phyloP scores from a whole-genome alignment of 2,888 invertebrate genomes.

The Patella caerulea region DNA sequence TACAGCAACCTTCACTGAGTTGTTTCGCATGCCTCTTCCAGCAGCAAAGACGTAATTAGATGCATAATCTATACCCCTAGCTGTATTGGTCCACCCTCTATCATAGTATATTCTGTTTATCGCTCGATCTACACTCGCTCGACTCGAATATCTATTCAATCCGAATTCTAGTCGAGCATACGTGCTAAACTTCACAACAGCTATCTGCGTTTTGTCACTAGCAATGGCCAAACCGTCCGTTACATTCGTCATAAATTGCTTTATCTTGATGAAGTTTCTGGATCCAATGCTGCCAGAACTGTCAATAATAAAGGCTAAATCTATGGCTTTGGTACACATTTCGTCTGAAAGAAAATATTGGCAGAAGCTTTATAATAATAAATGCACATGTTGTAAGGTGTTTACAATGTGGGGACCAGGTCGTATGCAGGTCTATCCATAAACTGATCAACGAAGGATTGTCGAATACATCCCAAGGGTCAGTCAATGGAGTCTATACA shows the following conservation, averaged over 20 bases:
- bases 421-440: no score
- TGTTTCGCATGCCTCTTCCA: not conserved
- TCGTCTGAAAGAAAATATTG: no score
- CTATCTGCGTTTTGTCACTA: conserved; percentile 13
- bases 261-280: conserved; percentile 12
- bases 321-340: conserved; percentile 11
- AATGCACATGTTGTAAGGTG: no score
- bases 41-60: conserved; percentile 2
- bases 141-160: conserved; percentile 4
- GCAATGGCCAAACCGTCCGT: conserved; percentile 17
- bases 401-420: no score
- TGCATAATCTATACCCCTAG: conserved; percentile 12
- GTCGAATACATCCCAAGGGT: no score
- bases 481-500: no score
- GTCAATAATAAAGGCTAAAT: conserved; percentile 26
- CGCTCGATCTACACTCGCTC: not conserved
- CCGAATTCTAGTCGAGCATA: conserved; percentile 10
- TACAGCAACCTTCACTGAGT: conserved; percentile 17
- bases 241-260: conserved; percentile 14
- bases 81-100: conserved; percentile 5
- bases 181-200: conserved; percentile 5
- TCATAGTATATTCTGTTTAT: not conserved
- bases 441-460: no score
- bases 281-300: conserved; percentile 21
- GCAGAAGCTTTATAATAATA: no score